A percentile compares a stretch with the other conserved stretches of the same genome.
These are phyloP conservation scores for Euzetes globulus DNA, from an alignment of 2,888 invertebrate species.

Conservation along the genomic window DNA sequence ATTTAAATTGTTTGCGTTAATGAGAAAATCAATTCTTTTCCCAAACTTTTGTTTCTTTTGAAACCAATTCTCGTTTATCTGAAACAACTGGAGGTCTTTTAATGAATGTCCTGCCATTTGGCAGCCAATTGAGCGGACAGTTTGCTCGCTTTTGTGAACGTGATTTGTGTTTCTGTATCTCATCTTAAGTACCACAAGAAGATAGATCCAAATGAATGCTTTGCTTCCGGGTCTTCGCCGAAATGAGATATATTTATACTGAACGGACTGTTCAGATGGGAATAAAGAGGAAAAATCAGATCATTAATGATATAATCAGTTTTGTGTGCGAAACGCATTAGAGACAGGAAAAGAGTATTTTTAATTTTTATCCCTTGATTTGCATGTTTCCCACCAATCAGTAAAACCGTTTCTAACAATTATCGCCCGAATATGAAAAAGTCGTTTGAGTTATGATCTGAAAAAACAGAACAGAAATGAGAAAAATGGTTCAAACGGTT, in stretches of 20 bases:
- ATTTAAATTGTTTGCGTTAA: not conserved
- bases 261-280: too few relatives aligned
- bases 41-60: not conserved
- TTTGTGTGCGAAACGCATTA: not conserved
- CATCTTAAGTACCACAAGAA: conserved; percentile 6
- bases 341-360: too few relatives aligned
- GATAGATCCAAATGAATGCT: not conserved
- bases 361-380: not conserved
- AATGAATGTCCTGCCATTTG: not conserved
- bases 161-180: not conserved
- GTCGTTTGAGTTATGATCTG: not conserved
- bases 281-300: not conserved
- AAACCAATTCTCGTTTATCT: not conserved
- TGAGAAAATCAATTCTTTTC: not conserved
- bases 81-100: not conserved
- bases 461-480: too few relatives aligned
- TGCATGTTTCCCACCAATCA: not conserved
- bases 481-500: not conserved
- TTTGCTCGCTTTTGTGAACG: not conserved
- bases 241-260: not conserved
- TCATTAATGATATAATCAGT: not conserved
- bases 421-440: not conserved
- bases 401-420: not conserved
- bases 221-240: not conserved
- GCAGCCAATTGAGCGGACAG: conserved; percentile 7